A percentile compares a stretch with the other conserved stretches of the same genome.
These are phyloP conservation scores for Patagioenas fasciata DNA, from an alignment of 2,113 vertebrate species.

Conservation along the genomic window DNA sequence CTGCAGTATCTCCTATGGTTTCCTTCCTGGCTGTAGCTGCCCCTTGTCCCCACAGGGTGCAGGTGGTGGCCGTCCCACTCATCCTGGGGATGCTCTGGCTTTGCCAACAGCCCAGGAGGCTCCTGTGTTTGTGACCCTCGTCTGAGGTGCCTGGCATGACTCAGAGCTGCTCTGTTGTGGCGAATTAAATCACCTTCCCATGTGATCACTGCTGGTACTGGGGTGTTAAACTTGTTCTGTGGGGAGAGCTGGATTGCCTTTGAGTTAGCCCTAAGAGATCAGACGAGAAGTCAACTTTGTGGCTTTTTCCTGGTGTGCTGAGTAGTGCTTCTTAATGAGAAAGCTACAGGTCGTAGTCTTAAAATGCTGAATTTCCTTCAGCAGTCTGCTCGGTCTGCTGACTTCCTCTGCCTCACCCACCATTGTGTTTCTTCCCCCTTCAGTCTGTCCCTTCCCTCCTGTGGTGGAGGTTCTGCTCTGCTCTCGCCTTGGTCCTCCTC, in stretches of 20 bases:
- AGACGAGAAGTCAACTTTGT: neutral
- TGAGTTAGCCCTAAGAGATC: neutral
- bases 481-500: neutral
- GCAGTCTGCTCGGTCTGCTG: neutral
- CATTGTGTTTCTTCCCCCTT: neutral
- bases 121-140: neutral
- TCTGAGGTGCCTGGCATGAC: neutral
- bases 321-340: neutral
- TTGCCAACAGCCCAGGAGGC: neutral
- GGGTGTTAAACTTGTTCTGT: conserved; percentile 26
- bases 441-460: neutral
- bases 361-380: neutral
- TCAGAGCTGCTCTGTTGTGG: neutral
- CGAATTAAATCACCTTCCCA: neutral
- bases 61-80: neutral
- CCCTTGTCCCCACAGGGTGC: too few species aligned
- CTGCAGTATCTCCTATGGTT: neutral
- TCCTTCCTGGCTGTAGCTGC: neutral
- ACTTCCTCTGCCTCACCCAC: neutral
- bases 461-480: neutral
- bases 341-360: neutral
- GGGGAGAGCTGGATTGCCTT: neutral
- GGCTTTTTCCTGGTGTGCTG: neutral
- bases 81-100: too few species aligned
- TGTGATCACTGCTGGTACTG: neutral